Conservation (phyloP, 2,113 vertebrate genomes). For the Anas platyrhynchos region DNA sequence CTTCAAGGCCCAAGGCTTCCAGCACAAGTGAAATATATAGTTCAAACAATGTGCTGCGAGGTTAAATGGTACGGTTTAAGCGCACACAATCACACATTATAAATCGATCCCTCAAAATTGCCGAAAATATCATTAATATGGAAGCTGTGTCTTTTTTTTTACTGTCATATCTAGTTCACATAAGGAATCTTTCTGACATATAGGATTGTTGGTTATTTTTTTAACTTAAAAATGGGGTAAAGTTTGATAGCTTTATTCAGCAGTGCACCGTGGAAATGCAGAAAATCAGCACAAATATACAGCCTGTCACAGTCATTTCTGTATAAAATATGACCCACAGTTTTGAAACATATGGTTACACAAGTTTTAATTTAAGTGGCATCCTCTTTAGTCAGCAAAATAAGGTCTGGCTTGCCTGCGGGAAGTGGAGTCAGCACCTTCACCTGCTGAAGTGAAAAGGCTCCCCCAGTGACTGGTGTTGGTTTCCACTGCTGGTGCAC, state of each 20-base stretch:
- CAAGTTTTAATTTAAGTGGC: constrained; percentile 77
- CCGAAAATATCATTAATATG: neutral
- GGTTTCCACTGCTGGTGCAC: neutral
- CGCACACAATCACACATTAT: neutral
- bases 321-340: constrained; percentile 77
- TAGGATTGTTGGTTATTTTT: neutral
- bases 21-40: neutral
- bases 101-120: neutral
- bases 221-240: constrained; percentile 27
- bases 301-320: constrained; percentile 71
- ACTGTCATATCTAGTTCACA: neutral
- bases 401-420: constrained; percentile 44
- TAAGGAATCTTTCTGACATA: neutral
- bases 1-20: neutral
- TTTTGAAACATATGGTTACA: constrained; percentile 79
- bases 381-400: constrained; percentile 81
- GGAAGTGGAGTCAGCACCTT: constrained; percentile 74
- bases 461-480: neutral
- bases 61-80: neutral
- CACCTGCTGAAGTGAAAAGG: constrained; percentile 59
- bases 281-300: constrained; percentile 77
- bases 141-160: neutral
- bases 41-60: neutral
- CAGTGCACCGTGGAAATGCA: constrained; percentile 61
- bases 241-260: constrained; percentile 44